Evolutionary conservation across 2,797 vertebrate species (phyloP).

Genomic region (Enteromius thamalakanensis): DNA sequence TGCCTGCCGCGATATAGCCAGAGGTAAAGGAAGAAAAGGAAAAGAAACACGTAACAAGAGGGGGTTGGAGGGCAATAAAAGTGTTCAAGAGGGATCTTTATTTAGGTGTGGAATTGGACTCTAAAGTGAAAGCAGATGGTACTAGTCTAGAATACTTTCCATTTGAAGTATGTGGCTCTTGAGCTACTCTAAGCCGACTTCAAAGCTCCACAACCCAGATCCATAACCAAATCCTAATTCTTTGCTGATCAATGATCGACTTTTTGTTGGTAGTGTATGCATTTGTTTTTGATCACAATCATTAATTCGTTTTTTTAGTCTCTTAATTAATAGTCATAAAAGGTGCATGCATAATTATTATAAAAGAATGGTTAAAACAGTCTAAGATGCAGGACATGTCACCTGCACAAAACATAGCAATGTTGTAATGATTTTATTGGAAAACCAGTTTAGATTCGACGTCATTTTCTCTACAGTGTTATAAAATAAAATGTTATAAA

Average conservation of each 20-base stretch:
- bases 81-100: constrained; percentile 79
- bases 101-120: constrained; percentile 79
- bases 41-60: constrained; percentile 49
- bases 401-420: constrained; percentile 6
- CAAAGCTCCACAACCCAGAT: constrained; percentile 68
- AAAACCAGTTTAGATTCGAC: background rate
- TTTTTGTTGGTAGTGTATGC: background rate
- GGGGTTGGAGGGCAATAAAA: constrained; percentile 63
- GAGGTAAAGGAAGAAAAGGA: constrained; percentile 62
- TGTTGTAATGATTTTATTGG: background rate
- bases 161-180: constrained; percentile 76
- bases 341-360: background rate
- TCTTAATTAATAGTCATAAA: background rate
- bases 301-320: background rate
- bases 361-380: background rate
- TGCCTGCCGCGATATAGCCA: constrained; percentile 54
- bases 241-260: background rate
- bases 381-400: background rate
- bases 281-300: background rate
- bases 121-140: constrained; percentile 84
- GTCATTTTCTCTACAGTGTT: too few relatives aligned
- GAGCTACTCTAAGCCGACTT: constrained; percentile 66
- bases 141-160: constrained; percentile 80
- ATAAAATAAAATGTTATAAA: background rate
- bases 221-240: background rate